Percentiles rank a stretch among this genome's conserved stretches.
Evolutionary conservation across 2,797 vertebrate genomes (phyloP).

Genomic region (Scolopax bukidnonensis): DNA sequence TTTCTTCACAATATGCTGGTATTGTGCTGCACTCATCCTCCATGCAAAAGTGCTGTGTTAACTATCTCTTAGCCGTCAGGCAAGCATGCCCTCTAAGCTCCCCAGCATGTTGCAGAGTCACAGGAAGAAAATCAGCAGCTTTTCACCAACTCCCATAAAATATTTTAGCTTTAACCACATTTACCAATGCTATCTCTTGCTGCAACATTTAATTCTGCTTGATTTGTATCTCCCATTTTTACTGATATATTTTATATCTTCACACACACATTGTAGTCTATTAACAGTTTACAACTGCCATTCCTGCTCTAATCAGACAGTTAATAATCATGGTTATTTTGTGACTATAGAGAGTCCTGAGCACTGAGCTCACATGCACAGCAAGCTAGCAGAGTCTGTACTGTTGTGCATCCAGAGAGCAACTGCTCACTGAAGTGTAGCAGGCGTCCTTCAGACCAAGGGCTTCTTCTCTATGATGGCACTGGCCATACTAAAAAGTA

Average conservation of each 20-base stretch:
- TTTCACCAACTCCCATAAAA: not conserved
- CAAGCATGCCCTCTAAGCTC: not conserved
- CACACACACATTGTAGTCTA: not conserved
- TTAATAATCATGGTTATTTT: not conserved
- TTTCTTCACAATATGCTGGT: not conserved
- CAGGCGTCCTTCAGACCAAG: not conserved
- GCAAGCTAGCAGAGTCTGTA: not conserved
- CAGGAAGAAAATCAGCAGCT: constrained; percentile 41
- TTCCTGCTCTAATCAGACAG: not conserved
- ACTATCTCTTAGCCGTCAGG: not conserved
- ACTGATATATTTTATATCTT: not conserved
- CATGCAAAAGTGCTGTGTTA: not conserved
- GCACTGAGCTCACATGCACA: not conserved
- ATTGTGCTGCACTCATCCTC: not conserved
- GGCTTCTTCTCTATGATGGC: not conserved
- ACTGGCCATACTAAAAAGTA: not conserved
- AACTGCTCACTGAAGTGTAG: not conserved
- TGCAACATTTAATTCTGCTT: not conserved
- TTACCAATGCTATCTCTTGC: not conserved
- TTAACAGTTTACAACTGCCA: not conserved
- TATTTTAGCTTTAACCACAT: not conserved
- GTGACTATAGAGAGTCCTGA: not conserved
- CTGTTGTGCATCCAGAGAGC: not conserved
- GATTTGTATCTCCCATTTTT: not conserved
- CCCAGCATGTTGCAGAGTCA: not conserved